Conservation (phyloP, 2,113 vertebrate species). For the Odocoileus virginianus region DNA sequence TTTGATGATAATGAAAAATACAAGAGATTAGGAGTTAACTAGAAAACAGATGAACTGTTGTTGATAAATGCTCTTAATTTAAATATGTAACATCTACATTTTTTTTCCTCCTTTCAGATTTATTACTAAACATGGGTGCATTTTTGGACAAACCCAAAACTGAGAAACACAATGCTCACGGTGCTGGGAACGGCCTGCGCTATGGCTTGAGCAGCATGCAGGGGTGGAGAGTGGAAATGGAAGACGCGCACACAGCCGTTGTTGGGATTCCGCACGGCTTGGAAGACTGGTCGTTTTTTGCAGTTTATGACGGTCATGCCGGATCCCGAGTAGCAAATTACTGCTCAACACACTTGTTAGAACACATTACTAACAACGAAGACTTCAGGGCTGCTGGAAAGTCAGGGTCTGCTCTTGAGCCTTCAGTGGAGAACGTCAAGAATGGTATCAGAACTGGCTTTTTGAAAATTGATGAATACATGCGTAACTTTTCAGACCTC, state of each 20-base stretch:
- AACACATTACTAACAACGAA: constrained; percentile 94
- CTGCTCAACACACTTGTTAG: constrained; percentile 94
- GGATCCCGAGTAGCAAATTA: constrained; percentile 98
- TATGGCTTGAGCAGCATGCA: constrained; percentile 99
- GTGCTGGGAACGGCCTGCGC: constrained; percentile 93
- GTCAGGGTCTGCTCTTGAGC: constrained; percentile 84
- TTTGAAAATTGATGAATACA: constrained; percentile 97
- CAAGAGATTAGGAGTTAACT: not conserved
- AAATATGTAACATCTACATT: constrained; percentile 39
- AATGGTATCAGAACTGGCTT: constrained; percentile 95
- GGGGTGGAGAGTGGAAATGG: constrained; percentile 99
- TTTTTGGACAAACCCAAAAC: constrained; percentile 99
- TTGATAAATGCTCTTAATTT: not conserved
- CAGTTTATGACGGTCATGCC: constrained; percentile 97
- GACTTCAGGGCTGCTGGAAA: constrained; percentile 86
- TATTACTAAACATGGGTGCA: constrained; percentile 93
- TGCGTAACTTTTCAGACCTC: constrained; percentile 98
- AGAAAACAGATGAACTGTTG: not conserved
- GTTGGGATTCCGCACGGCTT: constrained; percentile 94
- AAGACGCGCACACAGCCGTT: constrained; percentile 97
- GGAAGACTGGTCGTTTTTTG: constrained; percentile 98
- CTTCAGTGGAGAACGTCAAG: constrained; percentile 93
- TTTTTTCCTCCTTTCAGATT: constrained; percentile 80
- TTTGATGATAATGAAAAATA: constrained; percentile 8
- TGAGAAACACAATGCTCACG: constrained; percentile 95